These are phyloP conservation scores for Dascillus cervinus DNA, from an alignment of 2,888 invertebrate species.

Conservation along the genomic window DNA sequence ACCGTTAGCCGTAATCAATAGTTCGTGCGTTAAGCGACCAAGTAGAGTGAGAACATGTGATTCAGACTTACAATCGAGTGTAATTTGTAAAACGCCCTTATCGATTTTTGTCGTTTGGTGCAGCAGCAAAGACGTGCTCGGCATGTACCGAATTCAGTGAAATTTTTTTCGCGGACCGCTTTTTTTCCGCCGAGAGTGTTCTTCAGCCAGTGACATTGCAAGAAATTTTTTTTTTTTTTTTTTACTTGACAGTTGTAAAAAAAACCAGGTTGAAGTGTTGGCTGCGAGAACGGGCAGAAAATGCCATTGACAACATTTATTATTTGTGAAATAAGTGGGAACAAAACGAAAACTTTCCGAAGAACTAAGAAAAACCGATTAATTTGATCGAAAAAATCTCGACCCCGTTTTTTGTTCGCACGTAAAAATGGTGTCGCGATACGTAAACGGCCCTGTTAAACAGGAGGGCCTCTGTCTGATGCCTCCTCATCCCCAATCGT, in stretches of 20 bases:
- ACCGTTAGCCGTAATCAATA: too few relatives aligned
- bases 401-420: too few relatives aligned
- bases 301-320: too few relatives aligned
- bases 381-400: too few relatives aligned
- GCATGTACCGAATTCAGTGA: constrained; percentile 23
- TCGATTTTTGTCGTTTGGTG: constrained; percentile 41
- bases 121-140: constrained; percentile 34
- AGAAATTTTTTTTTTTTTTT: too few relatives aligned
- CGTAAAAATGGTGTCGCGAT: constrained; percentile 39
- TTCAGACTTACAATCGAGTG: constrained; percentile 7
- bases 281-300: too few relatives aligned
- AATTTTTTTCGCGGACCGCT: neutral
- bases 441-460: constrained; percentile 40
- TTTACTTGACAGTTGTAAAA: constrained; percentile 22
- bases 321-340: too few relatives aligned
- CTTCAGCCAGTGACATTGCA: constrained; percentile 25
- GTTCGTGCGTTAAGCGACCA: neutral
- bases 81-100: constrained; percentile 38
- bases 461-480: constrained; percentile 39
- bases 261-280: too few relatives aligned
- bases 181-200: constrained; percentile 10
- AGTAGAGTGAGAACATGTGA: neutral
- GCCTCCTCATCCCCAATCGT: constrained; percentile 32
- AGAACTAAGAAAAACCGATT: too few relatives aligned
- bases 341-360: too few relatives aligned